Evolutionary conservation across 2,888 invertebrate genomes (phyloP).

Genomic region (Phortica okadai): DNA sequence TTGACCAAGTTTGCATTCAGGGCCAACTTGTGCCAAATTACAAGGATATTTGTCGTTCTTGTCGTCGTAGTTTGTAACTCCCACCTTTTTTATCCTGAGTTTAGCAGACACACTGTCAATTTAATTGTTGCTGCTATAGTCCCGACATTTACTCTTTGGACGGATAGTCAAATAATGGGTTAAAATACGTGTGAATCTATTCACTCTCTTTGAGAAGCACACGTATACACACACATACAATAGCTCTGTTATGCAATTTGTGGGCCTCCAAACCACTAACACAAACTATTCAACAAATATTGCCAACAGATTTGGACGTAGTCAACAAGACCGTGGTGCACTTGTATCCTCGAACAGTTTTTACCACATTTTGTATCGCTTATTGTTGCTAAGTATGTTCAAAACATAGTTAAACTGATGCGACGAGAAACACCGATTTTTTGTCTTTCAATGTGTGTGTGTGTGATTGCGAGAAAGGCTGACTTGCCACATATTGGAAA

Average conservation of each 20-base stretch:
- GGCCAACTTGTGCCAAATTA: neutral
- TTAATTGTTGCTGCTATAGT: neutral
- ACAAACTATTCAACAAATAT: constrained; percentile 39
- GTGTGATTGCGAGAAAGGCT: neutral
- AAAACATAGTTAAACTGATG: constrained; percentile 68
- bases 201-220: constrained; percentile 29
- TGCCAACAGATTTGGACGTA: constrained; percentile 33
- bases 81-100: no score
- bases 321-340: constrained; percentile 21
- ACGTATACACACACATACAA: constrained; percentile 54
- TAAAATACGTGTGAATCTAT: constrained; percentile 58
- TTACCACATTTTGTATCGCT: constrained; percentile 61
- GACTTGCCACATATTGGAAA: neutral
- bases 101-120: no score
- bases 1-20: constrained; percentile 3
- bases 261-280: constrained; percentile 43
- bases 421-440: constrained; percentile 51
- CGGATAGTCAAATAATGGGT: constrained; percentile 33
- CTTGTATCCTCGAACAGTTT: constrained; percentile 41
- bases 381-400: constrained; percentile 49
- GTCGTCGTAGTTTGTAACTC: constrained; percentile 22
- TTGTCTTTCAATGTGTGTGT: neutral
- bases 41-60: constrained; percentile 29
- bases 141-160: constrained; percentile 7
- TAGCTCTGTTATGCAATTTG: constrained; percentile 72